These are phyloP conservation scores for Rutpela maculata DNA, from an alignment of 2,888 invertebrate genomes.

Conservation along the genomic window DNA sequence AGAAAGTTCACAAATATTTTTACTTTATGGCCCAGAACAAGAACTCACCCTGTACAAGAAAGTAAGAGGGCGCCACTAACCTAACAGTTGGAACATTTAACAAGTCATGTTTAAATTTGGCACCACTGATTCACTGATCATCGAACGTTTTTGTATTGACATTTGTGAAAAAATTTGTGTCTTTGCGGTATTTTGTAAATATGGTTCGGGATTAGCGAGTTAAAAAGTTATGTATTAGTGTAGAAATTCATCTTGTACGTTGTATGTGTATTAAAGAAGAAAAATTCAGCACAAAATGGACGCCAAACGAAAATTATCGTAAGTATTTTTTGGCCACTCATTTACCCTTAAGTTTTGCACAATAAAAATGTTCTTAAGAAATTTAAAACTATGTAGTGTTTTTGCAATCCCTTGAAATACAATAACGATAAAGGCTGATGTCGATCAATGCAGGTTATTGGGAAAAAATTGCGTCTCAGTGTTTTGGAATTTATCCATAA, in stretches of 20 bases:
- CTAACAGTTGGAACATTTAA: conserved; percentile 8
- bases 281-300: conserved; percentile 56
- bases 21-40: too few relatives aligned
- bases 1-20: too few relatives aligned
- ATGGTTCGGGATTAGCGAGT: conserved; percentile 33
- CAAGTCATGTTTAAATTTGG: conserved; percentile 35
- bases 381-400: not conserved
- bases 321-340: conserved; percentile 49
- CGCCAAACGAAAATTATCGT: conserved; percentile 63
- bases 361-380: conserved; percentile 11
- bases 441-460: not conserved
- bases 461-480: not conserved
- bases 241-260: conserved; percentile 40
- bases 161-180: conserved; percentile 49
- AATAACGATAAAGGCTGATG: conserved; percentile 7
- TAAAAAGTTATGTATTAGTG: conserved; percentile 50
- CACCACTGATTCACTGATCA: conserved; percentile 36
- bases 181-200: conserved; percentile 51
- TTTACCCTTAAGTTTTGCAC: conserved; percentile 15
- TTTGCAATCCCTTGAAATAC: conserved; percentile 3
- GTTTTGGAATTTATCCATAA: not conserved
- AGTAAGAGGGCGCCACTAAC: not conserved
- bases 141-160: conserved; percentile 54
- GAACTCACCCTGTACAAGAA: too few relatives aligned
- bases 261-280: conserved; percentile 52